Conservation (phyloP, 2,113 vertebrate genomes). For the Ursus arctos region DNA sequence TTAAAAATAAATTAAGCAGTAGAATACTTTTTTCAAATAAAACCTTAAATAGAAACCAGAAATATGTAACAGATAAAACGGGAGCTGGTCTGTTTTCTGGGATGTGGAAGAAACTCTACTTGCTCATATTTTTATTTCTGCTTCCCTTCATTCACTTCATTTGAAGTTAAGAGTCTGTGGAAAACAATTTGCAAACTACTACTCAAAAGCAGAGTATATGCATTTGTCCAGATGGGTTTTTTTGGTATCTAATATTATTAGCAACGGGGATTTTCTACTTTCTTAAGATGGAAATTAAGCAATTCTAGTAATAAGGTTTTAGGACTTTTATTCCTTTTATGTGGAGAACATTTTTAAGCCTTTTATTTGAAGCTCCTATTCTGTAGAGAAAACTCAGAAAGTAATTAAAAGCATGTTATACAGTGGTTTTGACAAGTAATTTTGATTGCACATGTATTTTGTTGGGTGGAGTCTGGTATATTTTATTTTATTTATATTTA, state of each 20-base stretch:
- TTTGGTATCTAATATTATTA: background rate
- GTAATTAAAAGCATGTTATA: slow-evolving; percentile 45
- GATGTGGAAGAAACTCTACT: background rate
- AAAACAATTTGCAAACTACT: background rate
- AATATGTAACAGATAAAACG: slow-evolving; percentile 9
- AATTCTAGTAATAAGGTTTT: background rate
- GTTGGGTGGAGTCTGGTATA: background rate
- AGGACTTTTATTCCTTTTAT: slow-evolving; percentile 34
- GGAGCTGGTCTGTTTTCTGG: background rate
- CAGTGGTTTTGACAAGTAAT: slow-evolving; percentile 45
- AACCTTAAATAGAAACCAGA: background rate
- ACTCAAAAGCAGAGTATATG: background rate
- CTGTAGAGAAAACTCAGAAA: slow-evolving; percentile 34
- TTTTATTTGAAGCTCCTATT: background rate
- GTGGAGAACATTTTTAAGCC: background rate
- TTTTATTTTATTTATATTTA: background rate
- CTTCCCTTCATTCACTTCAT: background rate
- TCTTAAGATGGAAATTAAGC: background rate
- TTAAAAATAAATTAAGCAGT: background rate
- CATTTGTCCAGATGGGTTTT: background rate
- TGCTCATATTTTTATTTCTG: slow-evolving; percentile 2
- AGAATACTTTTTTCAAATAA: slow-evolving; percentile 14
- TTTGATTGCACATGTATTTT: slow-evolving; percentile 43
- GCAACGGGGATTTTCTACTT: slow-evolving; percentile 26
- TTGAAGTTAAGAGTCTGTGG: slow-evolving; percentile 6